Base-by-base conservation (phyloP, 2,113 vertebrate species). In the Platysteira castanea region DNA sequence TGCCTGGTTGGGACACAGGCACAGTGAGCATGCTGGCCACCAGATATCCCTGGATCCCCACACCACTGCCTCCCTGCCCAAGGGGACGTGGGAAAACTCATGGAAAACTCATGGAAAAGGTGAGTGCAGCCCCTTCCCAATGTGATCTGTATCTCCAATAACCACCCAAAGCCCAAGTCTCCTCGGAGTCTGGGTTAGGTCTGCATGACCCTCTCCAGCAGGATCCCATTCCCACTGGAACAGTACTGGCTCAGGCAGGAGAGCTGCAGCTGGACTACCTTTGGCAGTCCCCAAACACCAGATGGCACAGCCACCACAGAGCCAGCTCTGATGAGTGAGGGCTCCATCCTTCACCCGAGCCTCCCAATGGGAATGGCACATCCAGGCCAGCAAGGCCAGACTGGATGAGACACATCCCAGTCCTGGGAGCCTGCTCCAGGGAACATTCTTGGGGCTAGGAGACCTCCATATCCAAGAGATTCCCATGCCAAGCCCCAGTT, bases 241-340 rank as follows among this genome's bases (percentile, higher is more conserved):
- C 47, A 92, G 95, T 8, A 85, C 91, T 80, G 86, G 88, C 81
- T 97, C 85, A 60, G 70, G 68, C 86, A 89, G 91, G 67, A 69
- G 82, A 71, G 70, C 64, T 88, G 81, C 63, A 80, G 78, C 27
- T 50, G 61, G 74, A 80, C 88, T 97, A 68, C 94, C 97, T 97
- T 60, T 63, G 83, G 88, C 61, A 41, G 71, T 92, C 85, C 74
- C 78, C 84, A 91, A 94, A 95, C 33, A 24, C 75, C 95, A 97
- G 90, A 89, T 92, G 93, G 82, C 82, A 90, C 6, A 59, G 93
- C 75, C 63, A 46, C 24, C 87, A 46, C 7, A 61, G 27, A 61
- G 70, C 26, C 65, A 63, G 50, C 56, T 78, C 83, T n/a, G 59
- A 6, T 27, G 15, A 41, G 26, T 3, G 6, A 84, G 54, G 41